Percentiles rank a stretch among this genome's conserved stretches.
Conservation (phyloP, 2,113 vertebrate species). For the Brienomyrus longianalis region DNA sequence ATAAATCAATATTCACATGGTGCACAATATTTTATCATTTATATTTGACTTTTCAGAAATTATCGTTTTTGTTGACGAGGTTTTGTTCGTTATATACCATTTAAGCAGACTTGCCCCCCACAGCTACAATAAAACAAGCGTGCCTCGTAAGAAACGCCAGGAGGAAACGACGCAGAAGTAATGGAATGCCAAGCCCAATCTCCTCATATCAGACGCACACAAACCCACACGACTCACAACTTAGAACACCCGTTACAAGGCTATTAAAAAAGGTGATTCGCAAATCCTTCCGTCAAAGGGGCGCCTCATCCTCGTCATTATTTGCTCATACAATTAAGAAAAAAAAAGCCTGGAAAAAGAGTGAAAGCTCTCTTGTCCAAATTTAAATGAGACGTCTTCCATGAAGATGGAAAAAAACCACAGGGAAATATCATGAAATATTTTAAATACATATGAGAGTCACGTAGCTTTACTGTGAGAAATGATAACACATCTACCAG, state of each 20-base stretch:
- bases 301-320: not conserved
- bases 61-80: not conserved
- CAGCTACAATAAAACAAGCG: not conserved
- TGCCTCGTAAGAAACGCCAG: not conserved
- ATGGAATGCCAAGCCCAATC: not conserved
- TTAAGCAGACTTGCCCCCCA: not conserved
- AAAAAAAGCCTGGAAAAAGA: not conserved
- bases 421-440: not conserved
- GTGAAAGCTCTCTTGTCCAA: not conserved
- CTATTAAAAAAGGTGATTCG: not conserved
- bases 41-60: not conserved
- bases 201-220: not conserved
- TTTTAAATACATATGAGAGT: not conserved
- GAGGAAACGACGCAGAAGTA: not conserved
- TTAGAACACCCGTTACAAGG: not conserved
- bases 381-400: not conserved
- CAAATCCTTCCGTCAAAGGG: not conserved
- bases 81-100: not conserved
- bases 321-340: not conserved
- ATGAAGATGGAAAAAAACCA: not conserved
- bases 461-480: not conserved
- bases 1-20: not conserved
- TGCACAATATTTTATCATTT: not conserved
- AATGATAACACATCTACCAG: not conserved
- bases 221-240: not conserved